A percentile compares a stretch with the other conserved stretches of the same genome.
phyloP scores from a whole-genome alignment of 2,113 vertebrate species.

The Glaucidium brasilianum region DNA sequence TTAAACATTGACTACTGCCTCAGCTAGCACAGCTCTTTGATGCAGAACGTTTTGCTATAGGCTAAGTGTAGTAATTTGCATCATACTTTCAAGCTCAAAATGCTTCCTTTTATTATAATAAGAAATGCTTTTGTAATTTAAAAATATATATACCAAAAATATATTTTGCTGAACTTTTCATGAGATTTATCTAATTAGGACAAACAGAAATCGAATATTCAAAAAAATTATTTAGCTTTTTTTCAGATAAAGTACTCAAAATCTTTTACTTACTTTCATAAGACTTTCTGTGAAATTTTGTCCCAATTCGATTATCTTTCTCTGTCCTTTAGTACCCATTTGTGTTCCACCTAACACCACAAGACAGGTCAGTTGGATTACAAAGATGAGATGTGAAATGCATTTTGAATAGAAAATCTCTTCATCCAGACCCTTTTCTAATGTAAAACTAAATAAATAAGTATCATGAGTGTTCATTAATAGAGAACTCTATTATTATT shows the following conservation, averaged over 20 bases:
- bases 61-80: conserved; percentile 65
- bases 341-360: not conserved
- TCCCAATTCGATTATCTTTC: not conserved
- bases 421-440: not conserved
- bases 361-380: not conserved
- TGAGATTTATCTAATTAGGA: not conserved
- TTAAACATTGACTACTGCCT: conserved; percentile 25
- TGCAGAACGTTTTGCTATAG: conserved; percentile 38
- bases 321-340: not conserved
- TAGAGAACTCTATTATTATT: not conserved
- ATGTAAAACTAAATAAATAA: not conserved
- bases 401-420: not conserved
- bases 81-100: not conserved
- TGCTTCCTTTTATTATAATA: not conserved
- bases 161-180: not conserved
- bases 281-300: not conserved
- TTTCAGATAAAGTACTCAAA: not conserved
- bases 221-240: not conserved
- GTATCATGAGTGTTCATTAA: not conserved
- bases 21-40: conserved; percentile 33
- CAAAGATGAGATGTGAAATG: not conserved
- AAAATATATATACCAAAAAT: not conserved
- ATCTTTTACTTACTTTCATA: not conserved
- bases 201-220: not conserved
- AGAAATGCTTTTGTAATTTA: not conserved